A percentile compares a stretch with the other conserved stretches of the same genome.
These are phyloP conservation scores for Scaptomyza flava DNA, from an alignment of 2,888 invertebrate genomes.

Conservation along the genomic window DNA sequence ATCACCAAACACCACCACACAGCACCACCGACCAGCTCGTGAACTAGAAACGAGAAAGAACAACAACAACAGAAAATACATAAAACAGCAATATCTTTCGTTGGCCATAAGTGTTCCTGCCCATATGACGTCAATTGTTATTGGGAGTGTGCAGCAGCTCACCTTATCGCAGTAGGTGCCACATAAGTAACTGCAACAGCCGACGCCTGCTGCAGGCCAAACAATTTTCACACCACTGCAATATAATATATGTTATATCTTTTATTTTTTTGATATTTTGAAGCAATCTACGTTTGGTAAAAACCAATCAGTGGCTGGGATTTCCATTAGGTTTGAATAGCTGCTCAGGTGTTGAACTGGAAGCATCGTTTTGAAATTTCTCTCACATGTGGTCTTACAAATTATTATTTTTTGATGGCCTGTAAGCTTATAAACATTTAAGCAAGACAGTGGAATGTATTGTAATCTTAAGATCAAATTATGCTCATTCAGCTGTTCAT, in stretches of 20 bases:
- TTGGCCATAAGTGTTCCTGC: slow-evolving; percentile 33
- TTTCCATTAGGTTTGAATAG: slow-evolving; percentile 44
- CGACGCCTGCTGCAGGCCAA: slow-evolving; percentile 52
- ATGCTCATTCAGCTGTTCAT: background rate
- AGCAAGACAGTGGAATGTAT: background rate
- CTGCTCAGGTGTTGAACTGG: slow-evolving; percentile 17
- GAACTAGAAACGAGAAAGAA: slow-evolving; percentile 54
- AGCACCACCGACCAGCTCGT: slow-evolving; percentile 26
- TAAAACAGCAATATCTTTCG: slow-evolving; percentile 46
- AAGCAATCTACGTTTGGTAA: slow-evolving; percentile 31
- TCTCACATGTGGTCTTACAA: slow-evolving; percentile 30
- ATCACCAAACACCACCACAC: slow-evolving; percentile 21
- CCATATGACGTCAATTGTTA: slow-evolving; percentile 65
- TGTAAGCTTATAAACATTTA: background rate
- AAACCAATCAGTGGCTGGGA: slow-evolving; percentile 59
- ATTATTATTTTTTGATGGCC: slow-evolving; percentile 28
- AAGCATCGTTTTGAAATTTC: slow-evolving; percentile 16
- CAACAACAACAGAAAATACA: slow-evolving; percentile 12
- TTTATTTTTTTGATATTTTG: slow-evolving; percentile 3
- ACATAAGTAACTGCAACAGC: slow-evolving; percentile 58
- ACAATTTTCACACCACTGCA: slow-evolving; percentile 71
- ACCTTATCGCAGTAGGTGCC: slow-evolving; percentile 54
- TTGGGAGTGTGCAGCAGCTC: slow-evolving; percentile 32
- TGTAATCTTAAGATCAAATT: background rate
- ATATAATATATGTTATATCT: slow-evolving; percentile 35